Conservation (phyloP, 2,113 vertebrate species). For the Calidris pugnax region DNA sequence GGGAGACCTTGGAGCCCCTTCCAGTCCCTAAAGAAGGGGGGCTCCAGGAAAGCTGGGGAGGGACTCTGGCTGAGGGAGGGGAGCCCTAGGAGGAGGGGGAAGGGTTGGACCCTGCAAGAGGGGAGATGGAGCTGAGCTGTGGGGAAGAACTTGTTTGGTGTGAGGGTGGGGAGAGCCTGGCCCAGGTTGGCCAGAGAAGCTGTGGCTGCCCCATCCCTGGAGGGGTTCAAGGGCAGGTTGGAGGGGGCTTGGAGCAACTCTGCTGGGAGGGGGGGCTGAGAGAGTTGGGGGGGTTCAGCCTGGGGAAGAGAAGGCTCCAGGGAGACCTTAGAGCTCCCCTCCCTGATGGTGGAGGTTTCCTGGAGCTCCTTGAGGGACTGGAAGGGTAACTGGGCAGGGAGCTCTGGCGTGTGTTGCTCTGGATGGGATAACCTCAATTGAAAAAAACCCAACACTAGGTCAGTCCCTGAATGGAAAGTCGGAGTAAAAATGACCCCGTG, state of each 20-base stretch:
- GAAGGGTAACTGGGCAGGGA: neutral
- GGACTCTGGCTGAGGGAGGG: too few relatives aligned
- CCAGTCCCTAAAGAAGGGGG: too few relatives aligned
- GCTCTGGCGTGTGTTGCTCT: neutral
- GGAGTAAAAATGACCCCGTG: neutral
- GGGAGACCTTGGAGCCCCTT: neutral
- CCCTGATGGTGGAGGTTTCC: neutral
- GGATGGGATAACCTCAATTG: neutral
- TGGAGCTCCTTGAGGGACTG: neutral
- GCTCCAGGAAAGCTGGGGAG: too few relatives aligned
- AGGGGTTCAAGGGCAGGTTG: too few relatives aligned
- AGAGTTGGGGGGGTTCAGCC: neutral
- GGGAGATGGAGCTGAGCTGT: too few relatives aligned
- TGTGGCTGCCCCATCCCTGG: too few relatives aligned
- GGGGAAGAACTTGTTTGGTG: too few relatives aligned
- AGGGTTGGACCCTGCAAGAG: too few relatives aligned
- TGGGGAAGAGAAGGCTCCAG: too few relatives aligned
- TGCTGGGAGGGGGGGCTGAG: neutral
- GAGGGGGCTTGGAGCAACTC: neutral
- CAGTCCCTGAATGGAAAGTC: neutral
- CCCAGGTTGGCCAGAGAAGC: too few relatives aligned
- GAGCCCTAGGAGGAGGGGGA: too few relatives aligned
- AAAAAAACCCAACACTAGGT: neutral
- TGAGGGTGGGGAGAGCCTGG: too few relatives aligned
- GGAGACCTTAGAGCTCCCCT: neutral